phyloP scores from a whole-genome alignment of 2,797 vertebrate species.

The Xiphorhynchus erythropygius region DNA sequence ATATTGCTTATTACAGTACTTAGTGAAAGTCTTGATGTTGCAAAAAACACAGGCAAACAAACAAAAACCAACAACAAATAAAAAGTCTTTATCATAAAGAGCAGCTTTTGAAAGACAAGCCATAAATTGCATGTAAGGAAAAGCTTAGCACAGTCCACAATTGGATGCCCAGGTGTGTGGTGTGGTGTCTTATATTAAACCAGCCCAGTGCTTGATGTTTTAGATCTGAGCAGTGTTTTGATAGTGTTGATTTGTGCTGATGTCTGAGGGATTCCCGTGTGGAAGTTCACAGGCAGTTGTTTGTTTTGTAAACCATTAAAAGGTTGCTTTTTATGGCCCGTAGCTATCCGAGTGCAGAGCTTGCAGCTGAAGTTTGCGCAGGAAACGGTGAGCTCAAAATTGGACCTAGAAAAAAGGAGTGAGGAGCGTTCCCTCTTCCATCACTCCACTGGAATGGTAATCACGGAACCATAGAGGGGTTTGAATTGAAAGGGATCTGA shows the following conservation, averaged over 20 bases:
- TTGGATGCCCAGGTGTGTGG: accelerated
- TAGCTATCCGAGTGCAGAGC: neutral
- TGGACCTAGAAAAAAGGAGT: neutral
- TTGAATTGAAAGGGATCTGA: neutral
- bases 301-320: neutral
- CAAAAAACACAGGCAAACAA: neutral
- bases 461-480: neutral
- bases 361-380: neutral
- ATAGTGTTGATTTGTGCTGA: neutral
- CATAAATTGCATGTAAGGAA: neutral
- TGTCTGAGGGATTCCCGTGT: neutral
- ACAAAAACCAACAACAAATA: neutral
- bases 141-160: neutral
- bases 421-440: neutral
- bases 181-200: neutral
- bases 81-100: neutral
- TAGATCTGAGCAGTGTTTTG: neutral
- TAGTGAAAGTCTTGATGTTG: neutral
- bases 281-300: neutral
- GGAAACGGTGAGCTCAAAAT: neutral
- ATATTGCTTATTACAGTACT: neutral
- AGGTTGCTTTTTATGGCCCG: neutral
- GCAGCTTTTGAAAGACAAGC: neutral
- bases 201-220: accelerated
- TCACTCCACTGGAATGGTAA: neutral